Conservation (phyloP, 2,797 vertebrate genomes). For the Gallinago nigripennis region DNA sequence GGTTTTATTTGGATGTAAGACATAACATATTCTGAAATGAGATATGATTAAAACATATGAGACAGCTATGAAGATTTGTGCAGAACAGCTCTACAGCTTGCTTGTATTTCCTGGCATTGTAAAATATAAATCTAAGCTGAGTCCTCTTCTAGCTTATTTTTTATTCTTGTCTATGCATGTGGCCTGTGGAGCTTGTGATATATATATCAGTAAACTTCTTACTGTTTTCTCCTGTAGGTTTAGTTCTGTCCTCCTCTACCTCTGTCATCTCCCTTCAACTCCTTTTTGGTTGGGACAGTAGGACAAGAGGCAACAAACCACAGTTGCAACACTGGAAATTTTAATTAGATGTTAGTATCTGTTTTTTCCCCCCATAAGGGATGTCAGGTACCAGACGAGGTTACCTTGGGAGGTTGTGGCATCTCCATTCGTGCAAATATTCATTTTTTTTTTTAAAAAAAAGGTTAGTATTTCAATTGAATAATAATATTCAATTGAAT, state of each 20-base stretch:
- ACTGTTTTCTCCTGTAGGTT: neutral
- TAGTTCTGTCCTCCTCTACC: neutral
- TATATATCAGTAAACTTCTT: neutral
- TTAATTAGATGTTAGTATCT: neutral
- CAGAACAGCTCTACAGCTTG: neutral
- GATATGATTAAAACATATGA: constrained; percentile 33
- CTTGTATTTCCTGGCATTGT: neutral
- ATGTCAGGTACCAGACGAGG: neutral
- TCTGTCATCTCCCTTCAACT: neutral
- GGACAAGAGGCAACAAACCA: neutral
- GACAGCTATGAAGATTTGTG: neutral
- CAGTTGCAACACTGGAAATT: neutral
- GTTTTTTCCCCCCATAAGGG: neutral
- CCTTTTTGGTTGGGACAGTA: neutral
- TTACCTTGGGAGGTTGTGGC: neutral
- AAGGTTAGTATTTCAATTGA: neutral
- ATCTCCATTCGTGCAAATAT: neutral
- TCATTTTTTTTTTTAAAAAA: neutral
- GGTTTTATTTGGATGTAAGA: constrained; percentile 19
- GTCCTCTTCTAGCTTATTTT: neutral
- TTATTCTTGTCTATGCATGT: neutral
- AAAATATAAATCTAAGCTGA: constrained; percentile 15
- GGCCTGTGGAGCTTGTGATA: neutral
- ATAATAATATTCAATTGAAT: neutral
- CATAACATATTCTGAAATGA: neutral